A percentile compares a stretch with the other conserved stretches of the same genome.
Conservation (phyloP, 1,140 invertebrate species). For the Penaeus chinensis region DNA sequence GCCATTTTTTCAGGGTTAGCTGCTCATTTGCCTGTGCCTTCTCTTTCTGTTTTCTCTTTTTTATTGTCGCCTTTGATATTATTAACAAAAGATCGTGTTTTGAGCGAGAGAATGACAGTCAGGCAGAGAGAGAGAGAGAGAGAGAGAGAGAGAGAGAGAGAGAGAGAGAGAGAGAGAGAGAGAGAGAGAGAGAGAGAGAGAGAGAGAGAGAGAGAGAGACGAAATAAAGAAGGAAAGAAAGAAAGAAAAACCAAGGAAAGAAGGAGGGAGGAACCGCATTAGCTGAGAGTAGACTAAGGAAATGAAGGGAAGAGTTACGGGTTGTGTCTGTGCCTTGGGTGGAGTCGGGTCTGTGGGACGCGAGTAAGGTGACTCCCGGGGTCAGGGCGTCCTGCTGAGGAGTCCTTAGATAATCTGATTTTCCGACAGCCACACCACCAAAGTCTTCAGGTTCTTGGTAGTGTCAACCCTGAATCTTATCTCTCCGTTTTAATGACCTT, state of each 20-base stretch:
- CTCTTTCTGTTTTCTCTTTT: background rate
- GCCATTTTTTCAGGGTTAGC: background rate
- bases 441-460: slow-evolving; percentile 1
- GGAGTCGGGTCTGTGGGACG: slow-evolving; percentile 20
- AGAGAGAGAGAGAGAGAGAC: background rate
- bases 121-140: background rate
- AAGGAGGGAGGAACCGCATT: background rate
- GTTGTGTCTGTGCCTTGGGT: background rate
- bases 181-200: background rate
- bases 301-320: no score
- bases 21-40: no score
- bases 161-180: background rate
- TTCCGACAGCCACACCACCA: background rate
- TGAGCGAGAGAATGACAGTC: background rate
- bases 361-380: slow-evolving; percentile 48
- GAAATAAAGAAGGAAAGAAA: background rate
- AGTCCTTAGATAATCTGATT: slow-evolving; percentile 48
- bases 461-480: slow-evolving; percentile 26
- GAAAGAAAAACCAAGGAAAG: background rate
- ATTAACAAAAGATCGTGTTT: no score
- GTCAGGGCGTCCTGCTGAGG: slow-evolving; percentile 40
- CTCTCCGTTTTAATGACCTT: slow-evolving; percentile 31
- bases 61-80: background rate
- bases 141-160: background rate
- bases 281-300: no score